Percentiles rank a stretch among this genome's conserved stretches.
phyloP scores from a whole-genome alignment of 2,797 vertebrate species.

The Vespertilio murinus region DNA sequence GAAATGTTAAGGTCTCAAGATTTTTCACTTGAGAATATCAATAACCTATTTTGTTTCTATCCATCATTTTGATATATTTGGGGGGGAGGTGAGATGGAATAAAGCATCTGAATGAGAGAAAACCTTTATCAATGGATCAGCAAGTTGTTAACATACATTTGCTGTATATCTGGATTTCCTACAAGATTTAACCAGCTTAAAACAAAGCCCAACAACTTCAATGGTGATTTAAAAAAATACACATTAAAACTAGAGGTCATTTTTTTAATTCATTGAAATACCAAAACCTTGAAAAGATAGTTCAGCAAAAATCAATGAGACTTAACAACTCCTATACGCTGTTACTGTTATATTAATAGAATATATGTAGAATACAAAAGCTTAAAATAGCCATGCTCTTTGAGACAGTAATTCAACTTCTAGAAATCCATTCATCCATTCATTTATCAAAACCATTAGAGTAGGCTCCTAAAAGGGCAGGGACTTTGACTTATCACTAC shows the following conservation, averaged over 20 bases:
- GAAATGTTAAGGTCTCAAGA: conserved; percentile 4
- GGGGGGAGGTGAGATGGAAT: neutral
- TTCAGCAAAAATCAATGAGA: neutral
- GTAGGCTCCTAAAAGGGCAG: neutral
- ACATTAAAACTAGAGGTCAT: conserved; percentile 29
- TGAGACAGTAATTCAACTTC: conserved; percentile 35
- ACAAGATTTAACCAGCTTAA: conserved; percentile 22
- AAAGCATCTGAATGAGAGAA: neutral
- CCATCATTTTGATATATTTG: neutral
- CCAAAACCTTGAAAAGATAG: neutral
- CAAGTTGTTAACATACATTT: neutral
- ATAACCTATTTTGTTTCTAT: conserved; percentile 9
- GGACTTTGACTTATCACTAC: neutral
- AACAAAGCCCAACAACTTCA: conserved; percentile 19
- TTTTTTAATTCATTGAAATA: conserved; percentile 41
- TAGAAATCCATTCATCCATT: neutral
- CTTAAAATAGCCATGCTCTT: conserved; percentile 31
- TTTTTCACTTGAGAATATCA: neutral
- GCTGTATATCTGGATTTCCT: neutral
- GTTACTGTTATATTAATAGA: neutral
- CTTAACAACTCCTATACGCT: neutral
- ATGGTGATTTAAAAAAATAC: neutral
- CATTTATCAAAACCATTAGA: conserved; percentile 14
- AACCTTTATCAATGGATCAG: neutral
- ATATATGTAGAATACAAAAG: neutral